Evolutionary conservation across 2,113 vertebrate genomes (phyloP).

Genomic region (Alethe castanea): DNA sequence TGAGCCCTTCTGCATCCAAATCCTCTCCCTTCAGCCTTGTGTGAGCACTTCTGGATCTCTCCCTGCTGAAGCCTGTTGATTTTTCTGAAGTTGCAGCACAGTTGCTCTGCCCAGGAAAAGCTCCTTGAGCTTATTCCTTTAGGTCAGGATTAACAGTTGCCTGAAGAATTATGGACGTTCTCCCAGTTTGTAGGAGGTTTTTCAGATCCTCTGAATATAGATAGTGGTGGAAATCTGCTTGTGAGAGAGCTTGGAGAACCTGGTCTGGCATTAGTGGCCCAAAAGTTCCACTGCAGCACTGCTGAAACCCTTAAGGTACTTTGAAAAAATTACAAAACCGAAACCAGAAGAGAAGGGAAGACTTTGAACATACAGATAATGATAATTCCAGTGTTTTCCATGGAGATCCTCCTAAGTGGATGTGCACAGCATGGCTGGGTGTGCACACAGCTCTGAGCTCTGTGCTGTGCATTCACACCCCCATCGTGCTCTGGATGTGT

Average conservation of each 20-base stretch:
- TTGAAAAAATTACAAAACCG: not conserved
- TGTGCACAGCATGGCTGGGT: not conserved
- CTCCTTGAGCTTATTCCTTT: not conserved
- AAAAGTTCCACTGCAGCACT: not conserved
- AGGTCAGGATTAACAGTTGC: not conserved
- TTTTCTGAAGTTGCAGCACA: not conserved
- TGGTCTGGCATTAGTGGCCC: not conserved
- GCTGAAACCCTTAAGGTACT: not conserved
- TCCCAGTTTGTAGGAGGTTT: not conserved
- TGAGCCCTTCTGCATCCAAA: not conserved
- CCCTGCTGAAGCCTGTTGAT: not conserved
- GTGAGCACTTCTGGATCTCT: not conserved
- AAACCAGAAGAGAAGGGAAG: not conserved
- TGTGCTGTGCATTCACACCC: not conserved
- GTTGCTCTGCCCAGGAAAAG: not conserved
- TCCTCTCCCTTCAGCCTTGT: not conserved
- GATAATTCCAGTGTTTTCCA: not conserved
- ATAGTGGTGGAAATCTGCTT: not conserved
- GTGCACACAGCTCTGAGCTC: not conserved
- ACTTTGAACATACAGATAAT: not conserved
- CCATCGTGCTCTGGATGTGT: not conserved
- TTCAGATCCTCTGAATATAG: not conserved
- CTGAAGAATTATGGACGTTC: not conserved
- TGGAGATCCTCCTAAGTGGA: rapidly evolving
- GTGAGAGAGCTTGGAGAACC: not conserved